These are phyloP conservation scores for Hyla sarda DNA, from an alignment of 2,113 vertebrate species.

Conservation along the genomic window DNA sequence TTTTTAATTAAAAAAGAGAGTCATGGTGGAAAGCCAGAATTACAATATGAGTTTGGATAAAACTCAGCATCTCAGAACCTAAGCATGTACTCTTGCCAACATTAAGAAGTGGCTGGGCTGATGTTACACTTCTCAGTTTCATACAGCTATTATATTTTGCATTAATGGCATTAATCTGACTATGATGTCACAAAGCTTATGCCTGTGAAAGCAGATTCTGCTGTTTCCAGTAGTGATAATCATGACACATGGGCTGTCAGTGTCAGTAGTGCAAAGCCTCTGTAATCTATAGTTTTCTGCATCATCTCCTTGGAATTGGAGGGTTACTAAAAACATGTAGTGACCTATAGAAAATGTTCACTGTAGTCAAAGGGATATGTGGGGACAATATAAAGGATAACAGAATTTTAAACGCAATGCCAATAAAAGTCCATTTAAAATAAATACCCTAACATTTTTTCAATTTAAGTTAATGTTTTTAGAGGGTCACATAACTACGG, in stretches of 20 bases:
- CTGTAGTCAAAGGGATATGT: neutral
- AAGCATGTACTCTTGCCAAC: neutral
- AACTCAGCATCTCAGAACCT: neutral
- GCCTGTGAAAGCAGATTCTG: constrained; percentile 22
- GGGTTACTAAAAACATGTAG: neutral
- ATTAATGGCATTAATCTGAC: constrained; percentile 33
- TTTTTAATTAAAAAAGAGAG: neutral
- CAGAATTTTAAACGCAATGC: neutral
- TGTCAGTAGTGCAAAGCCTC: neutral
- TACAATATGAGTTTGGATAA: neutral
- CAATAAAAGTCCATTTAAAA: neutral
- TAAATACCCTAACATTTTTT: too few species aligned
- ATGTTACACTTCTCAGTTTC: constrained; percentile 22
- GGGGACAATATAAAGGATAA: neutral
- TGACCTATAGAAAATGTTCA: neutral
- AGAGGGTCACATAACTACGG: too few species aligned
- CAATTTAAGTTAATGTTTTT: too few species aligned
- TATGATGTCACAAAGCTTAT: constrained; percentile 25
- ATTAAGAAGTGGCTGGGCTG: constrained; percentile 6
- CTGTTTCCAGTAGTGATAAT: neutral
- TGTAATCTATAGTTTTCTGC: neutral
- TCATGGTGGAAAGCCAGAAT: neutral
- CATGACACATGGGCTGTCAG: neutral
- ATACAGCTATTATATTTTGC: constrained; percentile 24
- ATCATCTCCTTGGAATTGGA: neutral